Evolutionary conservation across 2,888 invertebrate species (phyloP), one percentile per base, ranked within the genome.

Genomic region (Atherix ibis): DNA sequence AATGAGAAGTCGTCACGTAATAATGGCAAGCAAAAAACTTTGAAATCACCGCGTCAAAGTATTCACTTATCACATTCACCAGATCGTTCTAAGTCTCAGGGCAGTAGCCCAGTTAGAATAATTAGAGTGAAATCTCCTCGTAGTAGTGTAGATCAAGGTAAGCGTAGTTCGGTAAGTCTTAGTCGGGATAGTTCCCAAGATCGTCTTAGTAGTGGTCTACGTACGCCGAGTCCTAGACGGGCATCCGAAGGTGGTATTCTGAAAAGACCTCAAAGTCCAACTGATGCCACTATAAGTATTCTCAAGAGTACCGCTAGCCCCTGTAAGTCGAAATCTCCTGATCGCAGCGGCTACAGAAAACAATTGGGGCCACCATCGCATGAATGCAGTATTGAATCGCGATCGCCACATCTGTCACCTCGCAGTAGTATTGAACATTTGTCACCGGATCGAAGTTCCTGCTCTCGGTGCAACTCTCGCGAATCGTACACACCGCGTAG

Each of bases 21-120:
- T 28, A 44, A 43, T 22, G 41, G 43, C 19, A 41, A 46, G 2
- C 42, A 42, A 35, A 43, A 43, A 34, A 57, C 54, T 4, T 46
- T 43, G 22, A 50, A 54, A 35, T 69, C 70, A 3, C 67, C 69
- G 9, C 63, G 69, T 5, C 67, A 68, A 38, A 70, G 68, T 31
- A 67, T 71, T 18, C 70, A 71, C 43, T 67, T 71, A 37, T 61
- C 63, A 2, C 58, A 63, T 8, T 72, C 72, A 0, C 59, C 61
- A 1, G 61, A 61, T 43, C 57, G 58, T 14, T 52, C 54, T 36
- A 58, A 58, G 34, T 60, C 60, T 9, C 57, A 56, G 41, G 58
- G 58, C 9, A 56, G 52, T 34, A 59, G 58, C 1, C 62, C 61
- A 2, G 58, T 62, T 27, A 52, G 58, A 36, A 62, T 62, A 29